Percentiles rank a stretch among this genome's conserved stretches.
phyloP scores from a whole-genome alignment of 2,888 invertebrate species.

The Mimas tiliae region DNA sequence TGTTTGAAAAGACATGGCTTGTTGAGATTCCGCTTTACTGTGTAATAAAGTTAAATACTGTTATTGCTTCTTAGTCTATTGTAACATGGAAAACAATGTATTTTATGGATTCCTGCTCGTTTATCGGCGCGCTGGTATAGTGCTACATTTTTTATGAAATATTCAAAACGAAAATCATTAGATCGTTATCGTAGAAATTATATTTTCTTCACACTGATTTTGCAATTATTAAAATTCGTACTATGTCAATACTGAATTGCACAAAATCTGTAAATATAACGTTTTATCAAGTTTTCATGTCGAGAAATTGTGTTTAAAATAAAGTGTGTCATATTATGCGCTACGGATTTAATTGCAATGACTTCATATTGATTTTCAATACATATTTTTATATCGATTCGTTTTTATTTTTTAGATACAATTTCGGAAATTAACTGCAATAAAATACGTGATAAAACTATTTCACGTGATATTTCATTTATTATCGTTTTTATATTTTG shows the following conservation, averaged over 20 bases:
- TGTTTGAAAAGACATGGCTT: conserved; percentile 33
- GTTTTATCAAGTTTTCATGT: no score
- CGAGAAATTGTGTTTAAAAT: neutral
- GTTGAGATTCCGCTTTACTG: conserved; percentile 25
- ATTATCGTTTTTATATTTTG: neutral
- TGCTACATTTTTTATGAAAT: neutral
- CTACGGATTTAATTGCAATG: neutral
- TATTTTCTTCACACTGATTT: no score
- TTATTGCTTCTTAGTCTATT: conserved; percentile 13
- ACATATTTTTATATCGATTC: neutral
- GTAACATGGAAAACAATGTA: neutral
- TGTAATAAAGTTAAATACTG: conserved; percentile 13
- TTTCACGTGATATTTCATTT: no score
- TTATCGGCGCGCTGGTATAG: neutral
- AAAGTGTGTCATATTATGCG: neutral
- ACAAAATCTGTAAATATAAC: no score
- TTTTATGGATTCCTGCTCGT: neutral
- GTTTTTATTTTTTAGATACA: neutral
- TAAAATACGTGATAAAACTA: no score
- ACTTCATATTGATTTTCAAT: neutral
- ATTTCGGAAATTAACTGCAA: neutral
- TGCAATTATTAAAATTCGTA: no score
- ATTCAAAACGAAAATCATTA: no score
- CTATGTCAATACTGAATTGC: no score
- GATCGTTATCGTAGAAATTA: no score